Conservation (phyloP, 2,888 invertebrate genomes). For the Agrochola lota region DNA sequence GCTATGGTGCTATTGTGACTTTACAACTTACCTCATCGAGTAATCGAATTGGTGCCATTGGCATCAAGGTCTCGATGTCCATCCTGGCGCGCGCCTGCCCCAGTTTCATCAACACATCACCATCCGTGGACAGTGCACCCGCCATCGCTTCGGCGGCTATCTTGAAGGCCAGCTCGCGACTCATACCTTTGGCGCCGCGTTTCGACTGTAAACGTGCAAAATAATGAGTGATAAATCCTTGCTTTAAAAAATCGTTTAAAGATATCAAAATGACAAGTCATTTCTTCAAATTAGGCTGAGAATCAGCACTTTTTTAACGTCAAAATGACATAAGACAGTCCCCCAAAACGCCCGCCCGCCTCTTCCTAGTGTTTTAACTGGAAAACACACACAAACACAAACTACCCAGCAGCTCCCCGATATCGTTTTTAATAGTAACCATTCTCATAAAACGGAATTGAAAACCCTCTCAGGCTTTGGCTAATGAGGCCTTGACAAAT, state of each 20-base stretch:
- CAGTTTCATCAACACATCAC: constrained; percentile 83
- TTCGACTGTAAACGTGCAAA: constrained; percentile 77
- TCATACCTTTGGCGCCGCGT: constrained; percentile 87
- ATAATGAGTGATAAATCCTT: neutral
- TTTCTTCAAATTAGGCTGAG: neutral
- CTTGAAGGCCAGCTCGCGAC: constrained; percentile 76
- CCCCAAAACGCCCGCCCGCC: neutral
- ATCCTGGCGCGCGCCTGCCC: constrained; percentile 84
- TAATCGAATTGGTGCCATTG: constrained; percentile 79
- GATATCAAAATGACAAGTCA: neutral
- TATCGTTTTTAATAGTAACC: neutral
- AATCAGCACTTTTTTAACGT: too few relatives aligned
- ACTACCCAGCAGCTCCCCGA: neutral
- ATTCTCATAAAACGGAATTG: neutral
- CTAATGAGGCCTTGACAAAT: neutral
- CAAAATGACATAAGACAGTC: neutral
- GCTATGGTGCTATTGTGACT: neutral
- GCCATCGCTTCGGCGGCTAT: constrained; percentile 82
- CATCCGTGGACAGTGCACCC: constrained; percentile 78
- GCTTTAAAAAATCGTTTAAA: neutral
- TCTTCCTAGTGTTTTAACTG: neutral
- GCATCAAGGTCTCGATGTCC: constrained; percentile 82
- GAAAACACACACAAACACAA: neutral
- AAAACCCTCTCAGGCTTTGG: neutral
- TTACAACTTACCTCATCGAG: constrained; percentile 80